Conservation (phyloP, 2,888 invertebrate species). For the Caenorhabditis sp. region DNA sequence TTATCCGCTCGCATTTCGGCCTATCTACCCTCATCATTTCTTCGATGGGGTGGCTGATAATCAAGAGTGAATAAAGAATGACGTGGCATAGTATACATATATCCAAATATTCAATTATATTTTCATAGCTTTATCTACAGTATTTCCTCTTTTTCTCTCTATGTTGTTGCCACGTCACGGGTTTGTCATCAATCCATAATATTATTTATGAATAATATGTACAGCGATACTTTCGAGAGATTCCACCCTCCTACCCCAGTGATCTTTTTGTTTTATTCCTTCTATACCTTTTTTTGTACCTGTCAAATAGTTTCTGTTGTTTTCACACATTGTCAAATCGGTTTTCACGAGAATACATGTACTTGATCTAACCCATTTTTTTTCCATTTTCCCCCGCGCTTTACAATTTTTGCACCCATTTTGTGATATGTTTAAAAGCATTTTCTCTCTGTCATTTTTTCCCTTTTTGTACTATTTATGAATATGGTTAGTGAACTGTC, state of each 20-base stretch:
- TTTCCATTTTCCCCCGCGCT: not conserved
- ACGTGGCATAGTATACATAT: slow-evolving; percentile 22
- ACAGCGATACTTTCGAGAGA: slow-evolving; percentile 25
- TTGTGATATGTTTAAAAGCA: slow-evolving; percentile 3
- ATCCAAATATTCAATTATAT: not conserved
- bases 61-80: slow-evolving; percentile 9
- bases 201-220: slow-evolving; percentile 29
- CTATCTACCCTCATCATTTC: slow-evolving; percentile 44
- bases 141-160: not conserved
- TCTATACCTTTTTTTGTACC: not conserved
- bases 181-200: slow-evolving; percentile 13
- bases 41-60: slow-evolving; percentile 37
- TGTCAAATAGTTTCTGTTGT: not conserved
- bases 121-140: slow-evolving; percentile 2
- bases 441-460: slow-evolving; percentile 8
- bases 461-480: slow-evolving; percentile 6
- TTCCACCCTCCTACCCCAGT: slow-evolving; percentile 25
- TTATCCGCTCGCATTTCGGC: slow-evolving; percentile 45
- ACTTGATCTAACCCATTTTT: not conserved
- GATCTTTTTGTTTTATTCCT: not conserved
- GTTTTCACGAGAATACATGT: no score
- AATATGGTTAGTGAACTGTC: slow-evolving; percentile 18
- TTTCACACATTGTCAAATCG: no score
- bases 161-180: slow-evolving; percentile 9
- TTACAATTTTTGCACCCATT: slow-evolving; percentile 1